Evolutionary conservation across 92 coral and sea anemone species (phyloP).

Genomic region (Phenganax subtilis): DNA sequence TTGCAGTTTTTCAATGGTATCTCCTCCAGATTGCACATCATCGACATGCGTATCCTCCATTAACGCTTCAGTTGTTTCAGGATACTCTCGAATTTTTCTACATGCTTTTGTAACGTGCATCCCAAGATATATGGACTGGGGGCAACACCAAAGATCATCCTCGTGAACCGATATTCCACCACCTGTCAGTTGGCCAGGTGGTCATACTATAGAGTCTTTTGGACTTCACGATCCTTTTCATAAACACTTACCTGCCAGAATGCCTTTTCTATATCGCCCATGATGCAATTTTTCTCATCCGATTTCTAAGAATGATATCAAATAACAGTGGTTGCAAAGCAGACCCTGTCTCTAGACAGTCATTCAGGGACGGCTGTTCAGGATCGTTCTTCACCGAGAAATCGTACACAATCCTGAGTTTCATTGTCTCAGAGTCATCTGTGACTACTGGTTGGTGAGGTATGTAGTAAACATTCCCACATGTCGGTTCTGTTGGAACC

Average conservation of each 20-base stretch:
- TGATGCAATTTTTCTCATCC: constrained; percentile 38
- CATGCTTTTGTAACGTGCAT: background rate
- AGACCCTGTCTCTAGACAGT: constrained; percentile 56
- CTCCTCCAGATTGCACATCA: constrained; percentile 8
- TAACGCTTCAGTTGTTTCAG: background rate
- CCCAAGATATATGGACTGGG: constrained; percentile 10
- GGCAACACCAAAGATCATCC: background rate
- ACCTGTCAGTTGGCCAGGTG: background rate
- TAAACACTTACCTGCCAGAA: constrained; percentile 3
- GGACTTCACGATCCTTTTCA: background rate
- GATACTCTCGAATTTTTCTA: background rate
- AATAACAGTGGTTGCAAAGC: constrained; percentile 53
- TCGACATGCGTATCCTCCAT: constrained; percentile 13
- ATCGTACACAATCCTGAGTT: constrained; percentile 56
- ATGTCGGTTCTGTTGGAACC: constrained; percentile 43
- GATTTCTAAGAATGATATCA: constrained; percentile 50
- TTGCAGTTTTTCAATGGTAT: background rate
- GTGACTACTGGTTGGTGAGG: constrained; percentile 57
- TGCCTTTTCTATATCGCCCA: constrained; percentile 44
- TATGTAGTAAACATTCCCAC: constrained; percentile 25
- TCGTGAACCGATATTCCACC: background rate
- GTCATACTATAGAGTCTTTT: background rate
- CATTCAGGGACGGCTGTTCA: constrained; percentile 45
- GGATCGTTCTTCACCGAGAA: constrained; percentile 47
- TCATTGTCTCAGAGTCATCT: constrained; percentile 50